Percentiles rank a stretch among this genome's conserved stretches.
Evolutionary conservation across 2,888 invertebrate species (phyloP).

Genomic region (Sarcophaga carnaria): DNA sequence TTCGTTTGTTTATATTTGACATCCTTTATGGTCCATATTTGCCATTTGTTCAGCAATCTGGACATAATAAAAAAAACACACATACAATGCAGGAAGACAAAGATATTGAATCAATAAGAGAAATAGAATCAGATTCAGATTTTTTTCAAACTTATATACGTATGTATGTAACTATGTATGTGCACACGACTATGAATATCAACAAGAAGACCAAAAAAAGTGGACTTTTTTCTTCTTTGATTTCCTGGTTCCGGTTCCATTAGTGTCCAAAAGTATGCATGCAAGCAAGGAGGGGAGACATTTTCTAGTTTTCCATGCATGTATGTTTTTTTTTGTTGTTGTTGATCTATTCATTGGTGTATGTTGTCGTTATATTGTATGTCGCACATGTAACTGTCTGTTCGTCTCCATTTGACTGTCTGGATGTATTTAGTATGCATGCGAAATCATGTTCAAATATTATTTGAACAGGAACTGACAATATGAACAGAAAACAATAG

Average conservation of each 20-base stretch:
- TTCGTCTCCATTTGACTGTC: neutral
- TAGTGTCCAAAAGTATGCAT: neutral
- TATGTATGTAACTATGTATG: neutral
- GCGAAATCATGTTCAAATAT: conserved; percentile 42
- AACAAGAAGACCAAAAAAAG: neutral
- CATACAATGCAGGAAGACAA: neutral
- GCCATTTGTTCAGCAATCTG: neutral
- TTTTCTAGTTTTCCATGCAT: neutral
- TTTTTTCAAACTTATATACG: too few species aligned
- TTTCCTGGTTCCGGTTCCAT: neutral
- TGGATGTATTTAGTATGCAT: conserved; percentile 34
- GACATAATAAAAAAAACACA: neutral
- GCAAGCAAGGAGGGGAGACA: neutral
- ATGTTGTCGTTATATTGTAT: neutral
- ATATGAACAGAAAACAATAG: conserved; percentile 4
- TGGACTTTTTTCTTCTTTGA: neutral
- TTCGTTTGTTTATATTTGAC: neutral
- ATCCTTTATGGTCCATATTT: conserved; percentile 42
- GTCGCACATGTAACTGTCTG: neutral
- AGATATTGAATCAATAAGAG: neutral
- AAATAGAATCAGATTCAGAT: neutral
- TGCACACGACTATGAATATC: neutral
- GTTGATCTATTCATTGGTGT: neutral
- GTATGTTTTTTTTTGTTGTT: neutral
- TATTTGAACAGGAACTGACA: conserved; percentile 47